Conservation (phyloP, 2,888 invertebrate genomes). For the Halictus quadricinctus region DNA sequence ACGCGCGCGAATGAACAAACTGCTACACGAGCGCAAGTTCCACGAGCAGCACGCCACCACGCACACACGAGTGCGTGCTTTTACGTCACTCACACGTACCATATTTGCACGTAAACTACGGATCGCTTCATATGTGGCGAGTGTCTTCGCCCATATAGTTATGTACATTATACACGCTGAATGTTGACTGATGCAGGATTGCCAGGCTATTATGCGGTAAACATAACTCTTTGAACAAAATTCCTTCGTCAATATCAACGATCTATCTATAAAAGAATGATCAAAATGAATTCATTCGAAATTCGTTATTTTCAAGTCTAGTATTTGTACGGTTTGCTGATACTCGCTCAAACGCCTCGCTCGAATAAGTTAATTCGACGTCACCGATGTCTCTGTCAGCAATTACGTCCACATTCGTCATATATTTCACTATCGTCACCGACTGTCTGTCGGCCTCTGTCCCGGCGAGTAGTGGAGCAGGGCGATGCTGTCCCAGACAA, state of each 20-base stretch:
- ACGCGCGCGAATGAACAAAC: background rate
- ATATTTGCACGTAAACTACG: conserved; percentile 38
- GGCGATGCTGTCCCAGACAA: conserved; percentile 21
- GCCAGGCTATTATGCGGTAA: conserved; percentile 23
- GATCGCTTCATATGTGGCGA: background rate
- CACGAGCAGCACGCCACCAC: conserved; percentile 31
- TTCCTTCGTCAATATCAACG: background rate
- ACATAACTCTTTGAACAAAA: background rate
- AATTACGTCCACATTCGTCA: background rate
- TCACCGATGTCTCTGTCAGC: background rate
- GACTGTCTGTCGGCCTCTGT: conserved; percentile 24
- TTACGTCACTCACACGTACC: conserved; percentile 26
- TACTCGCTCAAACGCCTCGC: background rate
- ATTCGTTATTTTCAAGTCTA: background rate
- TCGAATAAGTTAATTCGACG: background rate
- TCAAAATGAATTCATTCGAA: background rate
- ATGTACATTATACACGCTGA: conserved; percentile 32
- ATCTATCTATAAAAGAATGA: too few species aligned
- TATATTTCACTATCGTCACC: conserved; percentile 29
- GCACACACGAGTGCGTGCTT: conserved; percentile 26
- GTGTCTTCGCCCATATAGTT: conserved; percentile 11
- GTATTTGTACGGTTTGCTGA: background rate
- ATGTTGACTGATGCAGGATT: conserved; percentile 39
- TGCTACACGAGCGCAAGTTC: conserved; percentile 13
- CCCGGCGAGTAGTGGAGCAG: conserved; percentile 4